Base-by-base conservation (phyloP, 2,113 vertebrate genomes). In the Oryzias melastigma region DNA sequence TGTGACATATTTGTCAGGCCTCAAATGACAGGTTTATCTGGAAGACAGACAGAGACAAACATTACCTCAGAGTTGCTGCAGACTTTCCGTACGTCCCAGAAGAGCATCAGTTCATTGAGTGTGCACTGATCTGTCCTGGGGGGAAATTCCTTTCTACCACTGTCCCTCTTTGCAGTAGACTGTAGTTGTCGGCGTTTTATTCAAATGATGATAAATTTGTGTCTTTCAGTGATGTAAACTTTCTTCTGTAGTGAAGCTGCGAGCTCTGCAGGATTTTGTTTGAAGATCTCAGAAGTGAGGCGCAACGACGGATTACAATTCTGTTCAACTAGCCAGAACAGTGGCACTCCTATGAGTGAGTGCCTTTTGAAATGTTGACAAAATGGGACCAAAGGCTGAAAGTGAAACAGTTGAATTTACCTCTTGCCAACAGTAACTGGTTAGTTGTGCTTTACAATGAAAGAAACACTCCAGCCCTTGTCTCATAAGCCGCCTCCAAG, bases 91-190 rank as follows among this genome's bases (percentile, higher is more conserved):
- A 70, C 76, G 77, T 58, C 72, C 47, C 55, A 62, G 68, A 87
- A 76, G 78, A 71, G 75, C 65, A 47, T 77, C 77, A 81, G 69
- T 75, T 85, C 81, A 72, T 55, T 4, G 53, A 84, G 86, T 81
- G 80, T 82, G 73, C 65, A 54, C 73, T 67, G 58, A 75, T 86
- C 56, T 87, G 78, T 87, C 89, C 87, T 71, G 66, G 40, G 87
- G 87, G 85, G 60, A 73, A 86, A 90, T 90, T 90, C 87, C 87
- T 87, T 76, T 83, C 79, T 60, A 52, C 77, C 58, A 79, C 76
- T 85, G 82, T 83, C 87, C 86, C 80, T 80, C 80, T 73, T 65
- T 71, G 71, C 58, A 63, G 69, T 71, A 87, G 79, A 83, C 81
- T 85, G 78, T 61, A 83, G 83, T 73, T 88, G 85, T 85, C 86